These are phyloP conservation scores for Hydrolagus affinis DNA, from an alignment of 2,113 vertebrate genomes.

Conservation along the genomic window DNA sequence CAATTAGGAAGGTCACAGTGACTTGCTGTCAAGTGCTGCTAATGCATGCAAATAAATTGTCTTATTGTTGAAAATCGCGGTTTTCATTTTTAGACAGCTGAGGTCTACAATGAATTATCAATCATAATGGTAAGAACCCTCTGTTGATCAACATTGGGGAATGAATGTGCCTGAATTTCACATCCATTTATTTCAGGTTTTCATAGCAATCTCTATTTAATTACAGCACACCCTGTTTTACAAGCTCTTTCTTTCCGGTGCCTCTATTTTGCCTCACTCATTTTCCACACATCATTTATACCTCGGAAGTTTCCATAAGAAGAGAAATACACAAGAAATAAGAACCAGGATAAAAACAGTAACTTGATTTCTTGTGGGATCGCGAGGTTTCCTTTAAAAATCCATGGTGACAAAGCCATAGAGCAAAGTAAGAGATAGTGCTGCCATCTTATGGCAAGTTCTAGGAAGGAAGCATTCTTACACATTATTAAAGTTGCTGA, in stretches of 20 bases:
- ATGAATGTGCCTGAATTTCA: slow-evolving; percentile 4
- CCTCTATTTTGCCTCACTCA: neutral
- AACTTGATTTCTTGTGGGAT: neutral
- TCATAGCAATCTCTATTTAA: neutral
- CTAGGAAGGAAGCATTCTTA: neutral
- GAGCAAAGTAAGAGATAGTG: neutral
- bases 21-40: neutral
- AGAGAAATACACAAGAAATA: neutral
- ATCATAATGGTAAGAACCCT: neutral
- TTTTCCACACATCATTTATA: neutral
- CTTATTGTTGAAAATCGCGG: slow-evolving; percentile 8
- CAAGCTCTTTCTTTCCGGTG: neutral
- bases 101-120: neutral
- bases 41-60: slow-evolving; percentile 19
- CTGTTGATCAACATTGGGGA: neutral
- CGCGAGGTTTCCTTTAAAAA: neutral
- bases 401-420: no score
- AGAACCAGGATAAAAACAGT: neutral
- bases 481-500: neutral
- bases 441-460: slow-evolving; percentile 5
- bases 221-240: neutral
- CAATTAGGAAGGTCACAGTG: slow-evolving; percentile 24
- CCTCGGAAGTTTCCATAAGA: neutral
- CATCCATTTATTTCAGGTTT: slow-evolving; percentile 1
- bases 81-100: slow-evolving; percentile 13